phyloP scores from a whole-genome alignment of 1,140 invertebrate genomes.

The Drosophila leontia region DNA sequence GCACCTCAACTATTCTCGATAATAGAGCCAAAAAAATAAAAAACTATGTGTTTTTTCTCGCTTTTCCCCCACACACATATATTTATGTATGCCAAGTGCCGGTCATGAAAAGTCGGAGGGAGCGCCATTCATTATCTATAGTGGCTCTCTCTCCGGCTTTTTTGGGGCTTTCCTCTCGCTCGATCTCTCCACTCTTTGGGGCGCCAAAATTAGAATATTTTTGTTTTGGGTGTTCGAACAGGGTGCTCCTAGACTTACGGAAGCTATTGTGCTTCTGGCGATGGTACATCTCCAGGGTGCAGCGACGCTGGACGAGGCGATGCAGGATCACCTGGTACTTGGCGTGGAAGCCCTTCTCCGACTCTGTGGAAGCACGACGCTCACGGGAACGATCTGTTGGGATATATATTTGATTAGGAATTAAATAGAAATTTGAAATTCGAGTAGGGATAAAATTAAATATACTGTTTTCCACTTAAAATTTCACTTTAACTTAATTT shows the following conservation, averaged over 20 bases:
- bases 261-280: slow-evolving; percentile 93
- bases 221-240: slow-evolving; percentile 45
- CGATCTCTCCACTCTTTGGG: slow-evolving; percentile 3
- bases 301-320: slow-evolving; percentile 95
- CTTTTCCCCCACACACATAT: slow-evolving; percentile 5
- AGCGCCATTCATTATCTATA: slow-evolving; percentile 49
- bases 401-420: background rate
- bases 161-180: slow-evolving; percentile 10
- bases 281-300: slow-evolving; percentile 96
- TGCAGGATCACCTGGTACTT: slow-evolving; percentile 95
- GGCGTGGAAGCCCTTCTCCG: slow-evolving; percentile 93
- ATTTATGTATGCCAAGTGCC: slow-evolving; percentile 72
- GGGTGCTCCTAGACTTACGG: slow-evolving; percentile 88
- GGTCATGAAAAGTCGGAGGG: slow-evolving; percentile 71
- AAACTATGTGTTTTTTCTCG: slow-evolving; percentile 41
- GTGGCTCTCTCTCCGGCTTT: slow-evolving; percentile 15
- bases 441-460: too few species aligned
- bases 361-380: slow-evolving; percentile 91
- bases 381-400: slow-evolving; percentile 78
- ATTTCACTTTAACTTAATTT: background rate
- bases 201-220: slow-evolving; percentile 62
- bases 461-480: too few species aligned
- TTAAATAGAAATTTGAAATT: too few species aligned
- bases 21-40: slow-evolving; percentile 53
- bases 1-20: slow-evolving; percentile 75